These are phyloP conservation scores for Falco berigora DNA, from an alignment of 2,797 vertebrate species.

Conservation along the genomic window DNA sequence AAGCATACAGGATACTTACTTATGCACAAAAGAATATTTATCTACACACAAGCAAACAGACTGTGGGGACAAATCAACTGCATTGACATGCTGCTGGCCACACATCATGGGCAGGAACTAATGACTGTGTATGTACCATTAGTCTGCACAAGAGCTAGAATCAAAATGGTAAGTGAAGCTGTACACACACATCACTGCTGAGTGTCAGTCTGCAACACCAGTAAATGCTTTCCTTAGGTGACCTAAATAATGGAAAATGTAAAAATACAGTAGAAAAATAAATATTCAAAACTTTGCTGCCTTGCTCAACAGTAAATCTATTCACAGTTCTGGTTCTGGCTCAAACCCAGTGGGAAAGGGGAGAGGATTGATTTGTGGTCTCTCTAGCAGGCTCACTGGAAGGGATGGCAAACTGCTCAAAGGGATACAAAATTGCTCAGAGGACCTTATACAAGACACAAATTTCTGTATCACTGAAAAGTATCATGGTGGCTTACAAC, in stretches of 20 bases:
- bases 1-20: background rate
- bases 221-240: background rate
- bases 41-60: background rate
- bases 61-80: background rate
- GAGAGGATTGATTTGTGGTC: background rate
- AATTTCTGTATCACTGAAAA: background rate
- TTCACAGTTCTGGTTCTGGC: background rate
- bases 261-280: background rate
- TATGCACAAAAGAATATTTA: background rate
- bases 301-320: background rate
- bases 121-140: background rate
- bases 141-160: background rate
- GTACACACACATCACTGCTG: background rate
- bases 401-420: background rate
- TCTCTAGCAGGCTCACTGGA: background rate
- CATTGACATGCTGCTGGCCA: background rate
- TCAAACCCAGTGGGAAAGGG: background rate
- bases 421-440: background rate
- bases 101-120: background rate
- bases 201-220: background rate
- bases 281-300: background rate
- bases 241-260: background rate
- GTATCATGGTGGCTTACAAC: background rate
- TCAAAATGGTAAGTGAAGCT: background rate
- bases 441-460: background rate